These are phyloP conservation scores for Umimayanthus kanabou DNA, from an alignment of 92 coral and sea anemone species.

Conservation along the genomic window DNA sequence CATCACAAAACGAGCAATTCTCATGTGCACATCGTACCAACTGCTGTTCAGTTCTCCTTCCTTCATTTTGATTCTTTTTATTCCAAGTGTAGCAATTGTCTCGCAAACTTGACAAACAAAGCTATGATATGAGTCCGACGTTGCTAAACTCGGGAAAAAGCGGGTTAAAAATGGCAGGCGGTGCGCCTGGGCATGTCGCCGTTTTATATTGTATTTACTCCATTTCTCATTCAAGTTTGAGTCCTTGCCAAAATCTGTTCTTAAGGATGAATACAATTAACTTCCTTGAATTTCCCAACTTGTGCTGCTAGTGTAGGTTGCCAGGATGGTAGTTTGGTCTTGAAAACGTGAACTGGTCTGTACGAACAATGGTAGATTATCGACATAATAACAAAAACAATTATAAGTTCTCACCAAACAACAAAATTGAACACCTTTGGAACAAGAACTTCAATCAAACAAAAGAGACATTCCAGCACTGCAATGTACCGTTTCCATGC, in stretches of 20 bases:
- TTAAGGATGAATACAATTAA: background rate
- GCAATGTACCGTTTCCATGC: slow-evolving; percentile 1
- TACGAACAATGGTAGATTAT: background rate
- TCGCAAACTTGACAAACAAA: background rate
- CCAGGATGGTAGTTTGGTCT: background rate
- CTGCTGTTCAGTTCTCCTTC: background rate
- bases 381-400: background rate
- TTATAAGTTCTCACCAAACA: background rate
- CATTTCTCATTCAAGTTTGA: background rate
- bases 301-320: background rate
- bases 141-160: background rate
- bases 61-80: background rate
- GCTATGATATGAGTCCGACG: background rate
- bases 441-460: background rate
- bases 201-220: background rate
- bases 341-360: background rate
- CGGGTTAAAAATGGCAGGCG: background rate
- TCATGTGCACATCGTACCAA: background rate
- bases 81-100: background rate
- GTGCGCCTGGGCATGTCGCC: background rate
- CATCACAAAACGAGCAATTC: background rate
- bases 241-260: background rate
- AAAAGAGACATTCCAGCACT: slow-evolving; percentile 27
- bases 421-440: background rate
- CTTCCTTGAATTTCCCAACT: background rate